Evolutionary conservation across 2,888 invertebrate species (phyloP).

Genomic region (Sminthurinus aureus): DNA sequence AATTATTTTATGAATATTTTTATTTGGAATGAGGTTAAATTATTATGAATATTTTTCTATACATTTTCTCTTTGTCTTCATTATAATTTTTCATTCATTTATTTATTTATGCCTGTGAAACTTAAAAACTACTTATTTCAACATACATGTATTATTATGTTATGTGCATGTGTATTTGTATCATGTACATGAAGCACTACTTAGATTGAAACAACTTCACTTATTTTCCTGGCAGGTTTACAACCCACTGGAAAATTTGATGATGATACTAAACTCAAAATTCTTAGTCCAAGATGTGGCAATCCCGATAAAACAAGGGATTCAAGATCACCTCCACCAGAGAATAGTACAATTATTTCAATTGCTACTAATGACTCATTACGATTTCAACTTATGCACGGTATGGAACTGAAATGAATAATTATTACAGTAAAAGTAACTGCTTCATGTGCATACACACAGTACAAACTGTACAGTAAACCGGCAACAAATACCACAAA

Average conservation of each 20-base stretch:
- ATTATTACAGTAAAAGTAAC: background rate
- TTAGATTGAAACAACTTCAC: too few relatives aligned
- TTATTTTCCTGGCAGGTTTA: constrained; percentile 38
- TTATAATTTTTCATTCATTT: too few relatives aligned
- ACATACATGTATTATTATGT: too few relatives aligned
- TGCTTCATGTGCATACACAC: background rate
- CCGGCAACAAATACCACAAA: too few relatives aligned
- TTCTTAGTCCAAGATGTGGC: constrained; percentile 26
- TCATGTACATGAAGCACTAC: too few relatives aligned
- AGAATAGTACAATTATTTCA: background rate
- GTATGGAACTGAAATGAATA: constrained; percentile 32
- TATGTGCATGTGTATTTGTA: too few relatives aligned
- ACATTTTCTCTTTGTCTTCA: too few relatives aligned
- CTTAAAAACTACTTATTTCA: too few relatives aligned
- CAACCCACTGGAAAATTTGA: constrained; percentile 50
- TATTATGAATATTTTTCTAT: too few relatives aligned
- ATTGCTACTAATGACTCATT: background rate
- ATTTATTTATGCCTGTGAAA: too few relatives aligned
- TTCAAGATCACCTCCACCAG: background rate
- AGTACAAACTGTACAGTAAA: background rate
- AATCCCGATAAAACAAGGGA: constrained; percentile 21
- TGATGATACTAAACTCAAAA: constrained; percentile 44
- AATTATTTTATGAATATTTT: too few relatives aligned
- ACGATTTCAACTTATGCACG: constrained; percentile 4
- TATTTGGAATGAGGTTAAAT: too few relatives aligned